A percentile compares a stretch with the other conserved stretches of the same genome.
phyloP scores from a whole-genome alignment of 2,888 invertebrate genomes.

The Bimastos eiseni region DNA sequence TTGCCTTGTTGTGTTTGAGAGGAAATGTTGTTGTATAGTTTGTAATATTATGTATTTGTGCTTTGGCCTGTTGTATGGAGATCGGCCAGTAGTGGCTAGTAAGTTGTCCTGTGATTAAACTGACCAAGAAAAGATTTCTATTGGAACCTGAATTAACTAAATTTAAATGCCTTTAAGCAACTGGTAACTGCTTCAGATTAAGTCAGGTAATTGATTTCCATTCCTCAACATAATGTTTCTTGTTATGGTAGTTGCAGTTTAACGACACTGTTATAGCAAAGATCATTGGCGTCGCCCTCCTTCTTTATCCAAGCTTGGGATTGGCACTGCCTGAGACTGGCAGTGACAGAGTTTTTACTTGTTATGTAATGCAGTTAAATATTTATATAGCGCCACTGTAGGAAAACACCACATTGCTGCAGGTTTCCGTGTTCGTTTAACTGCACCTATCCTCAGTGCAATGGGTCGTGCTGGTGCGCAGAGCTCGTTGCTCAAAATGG shows the following conservation, averaged over 20 bases:
- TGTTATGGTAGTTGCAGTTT: no score
- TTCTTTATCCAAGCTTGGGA: no score
- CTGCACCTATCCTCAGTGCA: not conserved
- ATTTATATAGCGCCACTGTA: not conserved
- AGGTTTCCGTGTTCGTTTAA: not conserved
- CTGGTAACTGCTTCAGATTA: not conserved
- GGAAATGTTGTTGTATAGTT: not conserved
- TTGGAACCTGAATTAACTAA: not conserved
- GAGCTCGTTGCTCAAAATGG: not conserved
- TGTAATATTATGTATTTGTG: not conserved
- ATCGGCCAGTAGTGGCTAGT: not conserved
- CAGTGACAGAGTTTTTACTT: no score
- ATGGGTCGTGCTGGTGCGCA: not conserved
- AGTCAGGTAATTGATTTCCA: not conserved
- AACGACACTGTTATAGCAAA: no score
- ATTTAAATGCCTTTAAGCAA: not conserved
- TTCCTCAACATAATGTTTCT: not conserved
- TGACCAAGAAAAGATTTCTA: not conserved
- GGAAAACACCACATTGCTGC: not conserved
- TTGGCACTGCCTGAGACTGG: no score
- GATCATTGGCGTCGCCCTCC: no score
- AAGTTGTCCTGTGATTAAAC: not conserved
- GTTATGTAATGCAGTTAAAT: not conserved
- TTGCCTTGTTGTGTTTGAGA: slow-evolving; percentile 3
- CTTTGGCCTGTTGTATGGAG: not conserved